Evolutionary conservation across 2,113 vertebrate species (phyloP).

Genomic region (Drymodes brunneopygia): DNA sequence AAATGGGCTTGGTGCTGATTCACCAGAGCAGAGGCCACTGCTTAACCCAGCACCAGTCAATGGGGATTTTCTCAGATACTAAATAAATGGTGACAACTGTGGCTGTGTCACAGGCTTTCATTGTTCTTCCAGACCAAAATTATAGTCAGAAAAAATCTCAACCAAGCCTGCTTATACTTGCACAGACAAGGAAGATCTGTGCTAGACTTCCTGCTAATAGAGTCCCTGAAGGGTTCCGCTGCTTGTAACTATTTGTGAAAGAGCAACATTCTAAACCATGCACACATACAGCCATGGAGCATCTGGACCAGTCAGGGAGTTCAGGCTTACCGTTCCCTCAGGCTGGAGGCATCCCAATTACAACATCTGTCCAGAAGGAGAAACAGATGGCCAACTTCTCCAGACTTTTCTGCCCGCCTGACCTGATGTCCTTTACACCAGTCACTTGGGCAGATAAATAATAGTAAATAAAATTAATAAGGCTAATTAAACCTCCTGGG

Average conservation of each 20-base stretch:
- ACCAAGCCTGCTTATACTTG: neutral
- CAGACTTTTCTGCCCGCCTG: neutral
- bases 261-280: neutral
- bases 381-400: slow-evolving; percentile 21
- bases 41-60: neutral
- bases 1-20: neutral
- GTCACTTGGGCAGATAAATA: neutral
- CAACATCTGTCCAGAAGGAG: slow-evolving; percentile 27
- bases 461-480: neutral
- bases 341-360: slow-evolving; percentile 1
- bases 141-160: neutral
- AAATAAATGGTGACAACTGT: neutral
- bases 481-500: neutral
- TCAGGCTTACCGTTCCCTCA: neutral
- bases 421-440: neutral
- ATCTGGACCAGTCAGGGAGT: neutral
- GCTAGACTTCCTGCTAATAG: neutral
- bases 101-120: neutral
- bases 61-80: neutral
- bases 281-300: neutral
- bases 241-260: neutral
- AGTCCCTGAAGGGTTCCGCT: neutral
- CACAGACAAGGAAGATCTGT: neutral
- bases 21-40: neutral
- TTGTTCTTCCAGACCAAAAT: neutral